A percentile compares a stretch with the other conserved stretches of the same genome.
These are phyloP conservation scores for Apostichopus californicus DNA, from an alignment of 35 echinoderm and acorn worm genomes.

Conservation along the genomic window DNA sequence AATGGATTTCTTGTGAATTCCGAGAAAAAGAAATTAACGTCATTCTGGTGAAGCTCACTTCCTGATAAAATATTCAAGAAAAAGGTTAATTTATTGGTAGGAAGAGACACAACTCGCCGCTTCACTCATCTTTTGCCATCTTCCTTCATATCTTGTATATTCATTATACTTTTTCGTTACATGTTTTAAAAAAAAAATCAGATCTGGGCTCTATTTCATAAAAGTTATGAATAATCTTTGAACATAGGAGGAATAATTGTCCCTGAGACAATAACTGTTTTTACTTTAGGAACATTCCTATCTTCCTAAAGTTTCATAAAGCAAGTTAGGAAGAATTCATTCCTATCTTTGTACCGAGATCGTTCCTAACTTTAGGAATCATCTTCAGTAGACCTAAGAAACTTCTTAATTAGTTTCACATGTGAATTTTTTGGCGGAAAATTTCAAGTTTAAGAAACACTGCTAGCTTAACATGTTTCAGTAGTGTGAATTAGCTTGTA, in stretches of 20 bases:
- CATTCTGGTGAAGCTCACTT: too few relatives aligned
- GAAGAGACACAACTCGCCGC: too few relatives aligned
- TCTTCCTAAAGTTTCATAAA: not conserved
- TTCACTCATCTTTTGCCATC: too few relatives aligned
- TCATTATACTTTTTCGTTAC: too few relatives aligned
- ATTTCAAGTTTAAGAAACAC: not conserved
- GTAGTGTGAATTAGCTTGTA: not conserved
- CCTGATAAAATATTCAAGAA: too few relatives aligned
- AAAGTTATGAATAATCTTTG: not conserved
- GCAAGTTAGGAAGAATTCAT: not conserved
- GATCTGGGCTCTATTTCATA: not conserved
- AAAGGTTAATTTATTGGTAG: too few relatives aligned
- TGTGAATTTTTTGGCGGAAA: not conserved
- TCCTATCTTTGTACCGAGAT: not conserved
- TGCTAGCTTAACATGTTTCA: not conserved
- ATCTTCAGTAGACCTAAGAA: not conserved
- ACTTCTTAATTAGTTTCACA: not conserved
- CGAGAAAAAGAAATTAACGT: too few relatives aligned
- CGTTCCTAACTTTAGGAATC: not conserved
- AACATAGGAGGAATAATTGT: too few relatives aligned
- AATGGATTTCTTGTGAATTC: too few relatives aligned
- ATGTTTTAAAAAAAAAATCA: not conserved
- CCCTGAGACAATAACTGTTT: not conserved
- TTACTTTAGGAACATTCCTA: not conserved
- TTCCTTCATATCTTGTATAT: too few relatives aligned